These are phyloP conservation scores for Achlya flavicornis DNA, from an alignment of 2,888 invertebrate species.

Conservation along the genomic window DNA sequence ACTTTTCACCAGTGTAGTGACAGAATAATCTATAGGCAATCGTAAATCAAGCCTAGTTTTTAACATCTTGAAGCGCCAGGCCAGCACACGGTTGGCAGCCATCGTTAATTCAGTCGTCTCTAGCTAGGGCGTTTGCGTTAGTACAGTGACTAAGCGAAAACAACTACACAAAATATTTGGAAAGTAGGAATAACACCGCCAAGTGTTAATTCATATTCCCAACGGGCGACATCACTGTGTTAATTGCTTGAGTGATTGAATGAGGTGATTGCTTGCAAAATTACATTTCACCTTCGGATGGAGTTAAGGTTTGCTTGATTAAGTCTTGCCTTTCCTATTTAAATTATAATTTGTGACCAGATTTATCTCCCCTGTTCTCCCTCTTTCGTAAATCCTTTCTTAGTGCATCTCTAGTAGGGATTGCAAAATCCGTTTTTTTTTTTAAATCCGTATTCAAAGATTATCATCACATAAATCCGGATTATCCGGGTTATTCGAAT, in stretches of 20 bases:
- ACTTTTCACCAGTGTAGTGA: too few relatives aligned
- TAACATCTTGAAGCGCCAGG: neutral
- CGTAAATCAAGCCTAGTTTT: neutral
- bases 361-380: too few relatives aligned
- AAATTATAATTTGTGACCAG: too few relatives aligned
- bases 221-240: conserved; percentile 24
- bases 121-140: conserved; percentile 29
- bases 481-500: too few relatives aligned
- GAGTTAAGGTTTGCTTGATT: neutral
- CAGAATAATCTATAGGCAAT: too few relatives aligned
- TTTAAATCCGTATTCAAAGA: too few relatives aligned
- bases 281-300: conserved; percentile 1
- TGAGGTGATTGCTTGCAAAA: conserved; percentile 9
- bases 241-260: conserved; percentile 29
- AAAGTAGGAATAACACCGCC: conserved; percentile 21
- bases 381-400: too few relatives aligned
- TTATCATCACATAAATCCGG: too few relatives aligned
- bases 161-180: conserved; percentile 22
- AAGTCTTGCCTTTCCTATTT: neutral
- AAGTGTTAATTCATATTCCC: conserved; percentile 24
- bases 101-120: neutral
- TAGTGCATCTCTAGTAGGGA: too few relatives aligned
- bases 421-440: too few relatives aligned
- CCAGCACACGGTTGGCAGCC: neutral
- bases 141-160: conserved; percentile 26